Percentiles rank a stretch among this genome's conserved stretches.
phyloP scores from a whole-genome alignment of 2,888 invertebrate genomes.

The Microdon myrmicae region DNA sequence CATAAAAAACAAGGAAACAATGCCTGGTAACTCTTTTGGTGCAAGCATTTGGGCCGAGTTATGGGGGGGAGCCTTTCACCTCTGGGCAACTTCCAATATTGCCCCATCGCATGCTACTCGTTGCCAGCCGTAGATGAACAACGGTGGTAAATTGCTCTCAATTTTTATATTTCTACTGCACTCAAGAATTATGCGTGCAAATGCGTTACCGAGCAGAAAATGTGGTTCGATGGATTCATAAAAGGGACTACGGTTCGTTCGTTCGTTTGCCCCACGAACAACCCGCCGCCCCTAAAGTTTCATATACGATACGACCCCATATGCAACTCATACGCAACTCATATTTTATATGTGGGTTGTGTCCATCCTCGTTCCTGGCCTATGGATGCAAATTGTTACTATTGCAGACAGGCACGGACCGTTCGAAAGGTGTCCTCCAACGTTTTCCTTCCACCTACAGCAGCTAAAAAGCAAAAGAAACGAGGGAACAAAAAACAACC shows the following conservation, averaged over 20 bases:
- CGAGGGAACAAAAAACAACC: slow-evolving; percentile 7
- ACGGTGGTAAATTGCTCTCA: slow-evolving; percentile 40
- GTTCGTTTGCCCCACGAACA: slow-evolving; percentile 37
- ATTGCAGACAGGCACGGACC: slow-evolving; percentile 22
- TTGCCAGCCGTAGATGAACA: slow-evolving; percentile 1
- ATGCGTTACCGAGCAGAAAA: slow-evolving; percentile 43
- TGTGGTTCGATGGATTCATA: slow-evolving; percentile 44
- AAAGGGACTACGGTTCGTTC: slow-evolving; percentile 41
- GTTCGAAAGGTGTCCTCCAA: slow-evolving; percentile 31
- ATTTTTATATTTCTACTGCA: slow-evolving; percentile 44
- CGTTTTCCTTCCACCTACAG: slow-evolving; percentile 29
- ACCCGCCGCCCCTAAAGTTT: background rate
- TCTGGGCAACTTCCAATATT: background rate
- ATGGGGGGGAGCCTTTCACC: background rate
- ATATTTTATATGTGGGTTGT: background rate
- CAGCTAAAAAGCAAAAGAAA: slow-evolving; percentile 3
- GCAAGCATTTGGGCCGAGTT: slow-evolving; percentile 3
- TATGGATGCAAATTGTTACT: slow-evolving; percentile 40
- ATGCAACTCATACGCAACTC: slow-evolving; percentile 11
- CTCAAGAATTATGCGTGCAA: slow-evolving; percentile 44
- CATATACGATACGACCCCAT: background rate
- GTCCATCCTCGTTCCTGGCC: slow-evolving; percentile 20
- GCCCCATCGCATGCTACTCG: slow-evolving; percentile 3
- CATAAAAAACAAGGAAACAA: slow-evolving; percentile 32
- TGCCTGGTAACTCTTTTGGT: slow-evolving; percentile 32